phyloP scores from a whole-genome alignment of 2,113 vertebrate genomes.

The Tricholaema leucomelas region DNA sequence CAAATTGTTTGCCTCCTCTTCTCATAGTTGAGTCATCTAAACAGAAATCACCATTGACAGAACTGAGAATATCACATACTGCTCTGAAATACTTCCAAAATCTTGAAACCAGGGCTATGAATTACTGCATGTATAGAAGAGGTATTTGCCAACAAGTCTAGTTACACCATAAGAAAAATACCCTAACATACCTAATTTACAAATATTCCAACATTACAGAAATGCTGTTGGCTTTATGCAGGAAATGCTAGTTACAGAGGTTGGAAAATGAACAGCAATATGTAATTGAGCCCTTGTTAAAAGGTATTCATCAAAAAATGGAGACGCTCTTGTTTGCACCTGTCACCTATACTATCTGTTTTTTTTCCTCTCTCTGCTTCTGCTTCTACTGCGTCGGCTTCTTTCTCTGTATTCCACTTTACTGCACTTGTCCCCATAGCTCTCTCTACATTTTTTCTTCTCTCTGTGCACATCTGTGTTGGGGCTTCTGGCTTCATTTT shows the following conservation, averaged over 20 bases:
- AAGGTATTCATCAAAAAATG: conserved; percentile 15
- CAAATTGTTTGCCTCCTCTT: not conserved
- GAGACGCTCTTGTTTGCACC: conserved; percentile 8
- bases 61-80: not conserved
- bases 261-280: conserved; percentile 47
- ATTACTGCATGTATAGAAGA: conserved; percentile 32
- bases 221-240: conserved; percentile 11
- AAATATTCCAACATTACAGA: conserved; percentile 22
- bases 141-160: conserved; percentile 44
- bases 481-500: conserved; percentile 31
- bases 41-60: conserved; percentile 13
- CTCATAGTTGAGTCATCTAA: conserved; percentile 12
- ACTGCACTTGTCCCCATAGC: not conserved
- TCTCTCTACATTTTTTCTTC: not conserved
- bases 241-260: conserved; percentile 43
- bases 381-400: conserved; percentile 52
- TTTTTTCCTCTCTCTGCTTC: conserved; percentile 69
- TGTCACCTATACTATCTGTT: conserved; percentile 50
- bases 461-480: conserved; percentile 26
- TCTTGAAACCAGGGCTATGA: conserved; percentile 1
- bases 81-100: conserved; percentile 52
- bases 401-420: conserved; percentile 20
- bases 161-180: conserved; percentile 53
- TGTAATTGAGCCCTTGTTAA: conserved; percentile 65
- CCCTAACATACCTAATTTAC: conserved; percentile 23